Evolutionary conservation across 2,113 vertebrate genomes (phyloP), one percentile per base, ranked within the genome.

Genomic region (Oncorhynchus mykiss): DNA sequence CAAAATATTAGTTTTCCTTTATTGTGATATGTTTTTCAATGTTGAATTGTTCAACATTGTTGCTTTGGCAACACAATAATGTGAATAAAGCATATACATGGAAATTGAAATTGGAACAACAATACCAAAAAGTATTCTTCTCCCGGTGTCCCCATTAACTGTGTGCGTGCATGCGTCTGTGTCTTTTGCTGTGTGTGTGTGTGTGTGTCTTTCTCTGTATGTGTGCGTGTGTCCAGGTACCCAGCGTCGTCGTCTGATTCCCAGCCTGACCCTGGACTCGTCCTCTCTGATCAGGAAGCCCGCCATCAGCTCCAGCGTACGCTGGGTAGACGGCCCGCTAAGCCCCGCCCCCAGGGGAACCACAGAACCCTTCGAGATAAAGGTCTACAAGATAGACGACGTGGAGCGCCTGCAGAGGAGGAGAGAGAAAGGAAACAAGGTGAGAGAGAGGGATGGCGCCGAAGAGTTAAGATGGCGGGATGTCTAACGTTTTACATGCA

Each of bases 351-450:
- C n/a, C 86, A 96, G 78, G 98, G 98, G 91, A 51, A 51, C 49
- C 11, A 51, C 49, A 16, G 96, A 99, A 85, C 96, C 97, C 64
- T 99, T 99, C 86, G 97, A 99, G 93, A 99, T 99, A 87, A 99
- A 99, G 90, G 97, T 99, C 89, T 99, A 99, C 54, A 96, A 99
- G 92, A 99, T 99, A 5, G 98, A 99, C 1, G 97, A 99, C 3
- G 96, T 99, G 90, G 94, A 97, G 85, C 92, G 96, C 6, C 92
- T 99, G 73, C 97, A 98, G 91, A 94, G 95, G 79, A 94, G 95
- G 69, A 93, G 94, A 73, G 91, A 90, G 70, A 94, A 86, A 12
- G 90, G 91, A 62, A 91, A 78, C 92, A 97, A 97, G 94, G 98
- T 99, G 87, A 92, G 93, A 81, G 18, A 31, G 31, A 49, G 14